Percentiles rank a stretch among this genome's conserved stretches.
Evolutionary conservation across 2,888 invertebrate genomes (phyloP).

Genomic region (Mongoloraphidia duomilia): DNA sequence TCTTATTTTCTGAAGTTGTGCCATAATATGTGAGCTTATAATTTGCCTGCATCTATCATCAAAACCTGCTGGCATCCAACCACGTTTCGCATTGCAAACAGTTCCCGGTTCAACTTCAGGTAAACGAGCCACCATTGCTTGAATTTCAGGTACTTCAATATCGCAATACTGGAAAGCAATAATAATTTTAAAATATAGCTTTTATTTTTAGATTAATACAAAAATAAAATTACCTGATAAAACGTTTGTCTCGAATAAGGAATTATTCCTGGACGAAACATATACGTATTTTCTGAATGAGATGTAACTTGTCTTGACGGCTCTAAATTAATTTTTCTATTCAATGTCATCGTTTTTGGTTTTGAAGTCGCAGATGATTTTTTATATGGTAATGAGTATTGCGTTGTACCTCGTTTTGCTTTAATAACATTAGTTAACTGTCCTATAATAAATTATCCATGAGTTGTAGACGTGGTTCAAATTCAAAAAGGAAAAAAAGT

Average conservation of each 20-base stretch:
- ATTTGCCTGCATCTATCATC: constrained; percentile 58
- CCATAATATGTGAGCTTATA: constrained; percentile 48
- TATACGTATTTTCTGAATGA: constrained; percentile 34
- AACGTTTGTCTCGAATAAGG: constrained; percentile 80
- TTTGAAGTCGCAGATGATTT: constrained; percentile 26
- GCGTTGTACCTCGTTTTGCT: constrained; percentile 13
- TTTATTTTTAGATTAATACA: neutral
- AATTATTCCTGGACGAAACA: constrained; percentile 53
- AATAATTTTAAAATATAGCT: constrained; percentile 2
- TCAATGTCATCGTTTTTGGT: constrained; percentile 21
- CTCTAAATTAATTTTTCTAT: constrained; percentile 14
- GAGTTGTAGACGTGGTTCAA: no score
- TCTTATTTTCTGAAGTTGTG: constrained; percentile 28
- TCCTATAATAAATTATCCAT: no score
- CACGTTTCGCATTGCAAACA: constrained; percentile 55
- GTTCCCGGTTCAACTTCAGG: constrained; percentile 42
- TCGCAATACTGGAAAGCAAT: constrained; percentile 53
- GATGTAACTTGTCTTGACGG: constrained; percentile 22
- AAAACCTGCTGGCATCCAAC: constrained; percentile 63
- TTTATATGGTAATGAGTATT: constrained; percentile 20
- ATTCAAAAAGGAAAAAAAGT: neutral
- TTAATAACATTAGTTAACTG: constrained; percentile 14
- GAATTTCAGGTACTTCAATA: constrained; percentile 62
- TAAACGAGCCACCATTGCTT: constrained; percentile 54
- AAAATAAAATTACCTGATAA: constrained; percentile 51